Evolutionary conservation across 2,797 vertebrate genomes (phyloP), one percentile per base, ranked within the genome.

Genomic region (Microctenopoma steveboyesi): DNA sequence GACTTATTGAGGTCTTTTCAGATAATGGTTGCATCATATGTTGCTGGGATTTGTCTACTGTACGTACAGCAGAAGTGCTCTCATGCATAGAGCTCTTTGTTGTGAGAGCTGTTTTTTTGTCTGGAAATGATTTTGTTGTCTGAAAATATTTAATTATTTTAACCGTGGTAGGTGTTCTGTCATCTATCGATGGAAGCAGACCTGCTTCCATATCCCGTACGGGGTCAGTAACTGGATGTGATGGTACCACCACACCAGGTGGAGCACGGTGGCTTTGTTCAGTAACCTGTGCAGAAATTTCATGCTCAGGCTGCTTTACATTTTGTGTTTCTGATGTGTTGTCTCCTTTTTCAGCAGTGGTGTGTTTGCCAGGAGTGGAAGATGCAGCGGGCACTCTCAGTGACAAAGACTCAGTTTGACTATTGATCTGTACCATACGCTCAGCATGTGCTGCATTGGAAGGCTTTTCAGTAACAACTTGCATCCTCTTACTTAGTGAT

Each of bases 1-100:
- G 76, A 76, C 55, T 72, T 57, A 68, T 66, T 84, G 73, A 80
- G 40, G 72, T 68, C 42, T 59, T 72, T 65, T 59, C 28, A 35
- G 48, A 46, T 43, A 49, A 63, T 25, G 16, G 10, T 10, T 59
- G 47, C 15, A n/a, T 74, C 47, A 43, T 3, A 16, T 62, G 46
- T 50, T 67, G 47, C 30, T 68, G 64, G 58, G 11, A 27, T 59
- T 35, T 54, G 37, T 66, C 43, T 4, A 37, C 11, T 7, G 18
- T 61, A 15, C 60, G n/a, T 16, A 40, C 64, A 15, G 28, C 22
- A 48, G 51, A 42, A 28, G 33, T 61, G 10, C 53, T 69, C n/a
- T 49, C 33, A 59, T 18, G 43, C 18, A 10, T 10, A 56, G 13
- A 25, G 37, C 55, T 37, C 28, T 47, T 51, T 35, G 22, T 43